Conservation (phyloP, 2,113 vertebrate genomes). For the Stigmatopora argus region DNA sequence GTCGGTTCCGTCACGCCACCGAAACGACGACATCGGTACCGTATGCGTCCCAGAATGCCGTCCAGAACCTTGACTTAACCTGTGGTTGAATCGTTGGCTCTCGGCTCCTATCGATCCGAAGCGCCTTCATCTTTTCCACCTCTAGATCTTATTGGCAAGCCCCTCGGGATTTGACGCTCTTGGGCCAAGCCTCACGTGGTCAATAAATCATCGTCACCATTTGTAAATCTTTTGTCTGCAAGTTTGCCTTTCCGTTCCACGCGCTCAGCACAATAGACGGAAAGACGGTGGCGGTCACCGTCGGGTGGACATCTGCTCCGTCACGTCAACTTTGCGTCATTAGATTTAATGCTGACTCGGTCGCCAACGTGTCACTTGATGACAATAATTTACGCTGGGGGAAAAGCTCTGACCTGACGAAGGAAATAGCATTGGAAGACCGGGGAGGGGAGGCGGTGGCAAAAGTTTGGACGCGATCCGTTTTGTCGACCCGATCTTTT, state of each 20-base stretch:
- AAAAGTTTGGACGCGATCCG: constrained; percentile 3
- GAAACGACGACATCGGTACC: too few relatives aligned
- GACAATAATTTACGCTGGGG: constrained; percentile 38
- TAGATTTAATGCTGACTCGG: constrained; percentile 37
- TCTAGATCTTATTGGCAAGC: too few relatives aligned
- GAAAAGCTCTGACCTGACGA: constrained; percentile 29
- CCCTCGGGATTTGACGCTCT: too few relatives aligned
- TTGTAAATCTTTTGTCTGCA: constrained; percentile 6
- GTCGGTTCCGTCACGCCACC: too few relatives aligned
- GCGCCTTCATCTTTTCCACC: too few relatives aligned
- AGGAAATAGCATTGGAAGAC: constrained; percentile 26
- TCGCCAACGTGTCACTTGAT: constrained; percentile 32
- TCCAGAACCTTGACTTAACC: too few relatives aligned
- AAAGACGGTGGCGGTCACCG: constrained; percentile 38
- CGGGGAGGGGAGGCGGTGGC: constrained; percentile 13
- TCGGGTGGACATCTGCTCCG: constrained; percentile 35
- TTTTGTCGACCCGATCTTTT: too few relatives aligned
- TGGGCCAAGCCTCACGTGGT: background rate
- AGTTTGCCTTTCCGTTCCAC: constrained; percentile 23
- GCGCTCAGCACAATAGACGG: constrained; percentile 17
- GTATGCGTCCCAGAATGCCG: too few relatives aligned
- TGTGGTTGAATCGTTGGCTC: too few relatives aligned
- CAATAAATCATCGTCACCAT: constrained; percentile 3
- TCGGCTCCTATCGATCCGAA: too few relatives aligned
- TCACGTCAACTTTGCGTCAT: constrained; percentile 40